phyloP scores from a whole-genome alignment of 2,888 invertebrate genomes.

The Opisthograptis luteolata region DNA sequence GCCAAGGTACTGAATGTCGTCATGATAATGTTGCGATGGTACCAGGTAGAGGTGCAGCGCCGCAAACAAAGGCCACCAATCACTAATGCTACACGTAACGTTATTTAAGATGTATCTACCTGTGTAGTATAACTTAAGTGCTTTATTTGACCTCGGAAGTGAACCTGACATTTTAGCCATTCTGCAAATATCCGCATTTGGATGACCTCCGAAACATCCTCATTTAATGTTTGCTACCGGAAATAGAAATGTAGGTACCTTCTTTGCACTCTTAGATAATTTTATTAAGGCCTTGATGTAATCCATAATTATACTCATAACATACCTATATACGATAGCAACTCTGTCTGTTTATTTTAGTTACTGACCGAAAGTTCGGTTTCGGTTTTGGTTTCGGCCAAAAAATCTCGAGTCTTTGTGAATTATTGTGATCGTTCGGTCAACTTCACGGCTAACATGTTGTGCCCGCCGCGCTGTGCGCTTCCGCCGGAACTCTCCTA shows the following conservation, averaged over 20 bases:
- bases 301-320: too few relatives aligned
- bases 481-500: too few relatives aligned
- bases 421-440: too few relatives aligned
- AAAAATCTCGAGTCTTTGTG: too few relatives aligned
- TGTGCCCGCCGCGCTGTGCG: too few relatives aligned
- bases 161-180: constrained; percentile 36
- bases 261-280: neutral
- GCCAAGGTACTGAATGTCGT: constrained; percentile 4
- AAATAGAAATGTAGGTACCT: constrained; percentile 1
- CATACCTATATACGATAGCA: too few relatives aligned
- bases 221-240: constrained; percentile 12
- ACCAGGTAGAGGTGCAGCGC: too few relatives aligned
- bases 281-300: neutral
- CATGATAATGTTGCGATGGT: neutral
- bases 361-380: too few relatives aligned
- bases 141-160: constrained; percentile 37
- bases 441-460: too few relatives aligned
- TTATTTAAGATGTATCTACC: neutral
- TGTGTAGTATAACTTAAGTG: too few relatives aligned
- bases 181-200: constrained; percentile 9
- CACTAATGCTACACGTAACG: constrained; percentile 2
- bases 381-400: too few relatives aligned
- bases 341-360: too few relatives aligned
- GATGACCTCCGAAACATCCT: constrained; percentile 7
- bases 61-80: neutral